Percentiles rank a stretch among this genome's conserved stretches.
These are phyloP conservation scores for Falco concolor DNA, from an alignment of 2,797 vertebrate species.

Conservation along the genomic window DNA sequence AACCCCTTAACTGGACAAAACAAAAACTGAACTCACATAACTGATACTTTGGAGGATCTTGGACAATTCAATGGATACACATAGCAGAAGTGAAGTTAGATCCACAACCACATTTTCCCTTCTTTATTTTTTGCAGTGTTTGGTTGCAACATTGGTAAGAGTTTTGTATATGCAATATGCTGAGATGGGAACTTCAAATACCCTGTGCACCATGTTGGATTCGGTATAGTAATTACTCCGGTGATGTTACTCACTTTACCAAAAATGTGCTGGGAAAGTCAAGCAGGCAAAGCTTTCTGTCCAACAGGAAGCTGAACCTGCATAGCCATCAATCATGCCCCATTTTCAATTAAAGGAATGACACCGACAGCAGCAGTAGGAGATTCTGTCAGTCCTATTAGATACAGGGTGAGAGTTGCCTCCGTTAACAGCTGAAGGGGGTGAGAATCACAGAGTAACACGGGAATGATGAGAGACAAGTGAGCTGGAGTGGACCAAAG, in stretches of 20 bases:
- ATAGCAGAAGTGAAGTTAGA: not conserved
- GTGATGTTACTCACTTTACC: slow-evolving; percentile 4
- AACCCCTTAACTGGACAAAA: not conserved
- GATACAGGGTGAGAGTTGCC: slow-evolving; percentile 21
- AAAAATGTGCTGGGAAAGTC: slow-evolving; percentile 38
- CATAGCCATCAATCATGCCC: slow-evolving; percentile 58
- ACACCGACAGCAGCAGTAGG: slow-evolving; percentile 13
- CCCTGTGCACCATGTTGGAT: not conserved
- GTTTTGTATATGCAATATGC: not conserved
- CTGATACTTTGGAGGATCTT: not conserved
- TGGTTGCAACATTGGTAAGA: not conserved
- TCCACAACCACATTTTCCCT: not conserved
- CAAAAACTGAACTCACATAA: not conserved
- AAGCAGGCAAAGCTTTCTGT: slow-evolving; percentile 18
- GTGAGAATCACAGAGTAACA: slow-evolving; percentile 42
- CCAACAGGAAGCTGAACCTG: slow-evolving; percentile 10
- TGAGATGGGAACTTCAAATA: not conserved
- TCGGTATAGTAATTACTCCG: not conserved
- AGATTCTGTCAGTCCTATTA: slow-evolving; percentile 50
- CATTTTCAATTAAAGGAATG: slow-evolving; percentile 65
- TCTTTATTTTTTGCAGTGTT: not conserved
- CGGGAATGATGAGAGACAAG: slow-evolving; percentile 48
- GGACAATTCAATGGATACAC: not conserved
- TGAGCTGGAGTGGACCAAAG: slow-evolving; percentile 53
- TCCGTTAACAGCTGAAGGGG: slow-evolving; percentile 44